Conservation (phyloP, 2,888 invertebrate species). For the Diarsia mendica region DNA sequence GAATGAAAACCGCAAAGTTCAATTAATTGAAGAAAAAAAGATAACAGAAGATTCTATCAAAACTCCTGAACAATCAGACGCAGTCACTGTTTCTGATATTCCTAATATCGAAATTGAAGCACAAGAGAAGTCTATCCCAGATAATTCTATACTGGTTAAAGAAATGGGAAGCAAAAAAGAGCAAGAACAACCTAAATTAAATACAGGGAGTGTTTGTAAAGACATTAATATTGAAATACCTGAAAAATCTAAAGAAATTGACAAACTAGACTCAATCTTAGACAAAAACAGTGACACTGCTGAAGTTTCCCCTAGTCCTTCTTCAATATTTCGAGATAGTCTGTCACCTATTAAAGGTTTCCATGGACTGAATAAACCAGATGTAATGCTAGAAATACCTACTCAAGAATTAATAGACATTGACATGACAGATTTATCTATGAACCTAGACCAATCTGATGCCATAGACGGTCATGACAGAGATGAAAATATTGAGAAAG, state of each 20-base stretch:
- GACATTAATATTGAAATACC: background rate
- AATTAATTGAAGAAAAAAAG: background rate
- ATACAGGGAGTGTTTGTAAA: background rate
- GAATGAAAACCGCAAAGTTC: background rate
- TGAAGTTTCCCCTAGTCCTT: background rate
- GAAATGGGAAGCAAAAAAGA: conserved; percentile 1
- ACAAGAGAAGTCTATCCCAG: background rate
- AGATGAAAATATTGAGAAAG: conserved; percentile 30
- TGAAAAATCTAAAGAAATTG: conserved; percentile 15
- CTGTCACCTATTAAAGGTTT: conserved; percentile 52
- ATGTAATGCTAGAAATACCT: conserved; percentile 85
- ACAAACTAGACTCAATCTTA: conserved; percentile 3
- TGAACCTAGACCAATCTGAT: conserved; percentile 55
- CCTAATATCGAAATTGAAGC: background rate
- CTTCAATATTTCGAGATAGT: conserved; percentile 3
- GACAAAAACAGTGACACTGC: conserved; percentile 17
- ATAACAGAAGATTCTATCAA: background rate
- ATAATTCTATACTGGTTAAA: background rate
- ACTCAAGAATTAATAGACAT: conserved; percentile 78
- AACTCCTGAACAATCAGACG: background rate
- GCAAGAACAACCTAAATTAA: background rate
- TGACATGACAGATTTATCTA: conserved; percentile 68
- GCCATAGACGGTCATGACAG: conserved; percentile 9
- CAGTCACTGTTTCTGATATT: conserved; percentile 3
- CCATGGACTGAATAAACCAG: conserved; percentile 79